phyloP scores from a whole-genome alignment of 2,113 vertebrate species.

The Anas platyrhynchos region DNA sequence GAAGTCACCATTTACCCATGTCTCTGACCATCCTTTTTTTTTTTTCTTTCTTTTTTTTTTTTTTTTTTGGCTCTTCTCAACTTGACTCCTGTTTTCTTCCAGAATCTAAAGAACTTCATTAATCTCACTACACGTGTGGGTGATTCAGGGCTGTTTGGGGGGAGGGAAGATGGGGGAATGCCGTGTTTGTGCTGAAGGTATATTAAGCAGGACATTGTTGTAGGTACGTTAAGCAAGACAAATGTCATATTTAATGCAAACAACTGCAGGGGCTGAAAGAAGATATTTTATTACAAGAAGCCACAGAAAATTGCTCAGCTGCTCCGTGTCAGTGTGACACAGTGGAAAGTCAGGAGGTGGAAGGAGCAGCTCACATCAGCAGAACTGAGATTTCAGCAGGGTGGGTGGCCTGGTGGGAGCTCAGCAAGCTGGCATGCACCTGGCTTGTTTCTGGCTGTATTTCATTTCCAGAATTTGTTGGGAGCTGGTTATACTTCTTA shows the following conservation, averaged over 20 bases:
- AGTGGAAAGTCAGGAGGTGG: conserved; percentile 16
- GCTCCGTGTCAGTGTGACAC: neutral
- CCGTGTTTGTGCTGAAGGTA: conserved; percentile 25
- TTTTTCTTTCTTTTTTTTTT: neutral
- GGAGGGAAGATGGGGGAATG: neutral
- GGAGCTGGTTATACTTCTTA: neutral
- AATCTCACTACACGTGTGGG: neutral
- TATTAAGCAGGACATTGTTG: neutral
- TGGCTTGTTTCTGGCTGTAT: neutral
- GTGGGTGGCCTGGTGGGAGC: conserved; percentile 41
- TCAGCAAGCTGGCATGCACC: neutral
- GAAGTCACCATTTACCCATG: neutral
- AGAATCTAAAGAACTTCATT: neutral
- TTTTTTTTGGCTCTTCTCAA: neutral
- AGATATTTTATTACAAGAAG: neutral
- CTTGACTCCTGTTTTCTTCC: neutral
- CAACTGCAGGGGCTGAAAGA: conserved; percentile 9
- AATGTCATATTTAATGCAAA: conserved; percentile 12
- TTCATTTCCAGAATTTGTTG: neutral
- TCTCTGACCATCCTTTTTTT: neutral
- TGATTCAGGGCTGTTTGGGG: conserved; percentile 25
- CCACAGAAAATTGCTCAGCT: neutral
- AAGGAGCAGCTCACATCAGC: neutral
- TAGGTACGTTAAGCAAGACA: neutral
- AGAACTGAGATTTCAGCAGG: neutral